Base-by-base conservation (phyloP, 2,113 vertebrate genomes). In the Myrmecobius fasciatus region DNA sequence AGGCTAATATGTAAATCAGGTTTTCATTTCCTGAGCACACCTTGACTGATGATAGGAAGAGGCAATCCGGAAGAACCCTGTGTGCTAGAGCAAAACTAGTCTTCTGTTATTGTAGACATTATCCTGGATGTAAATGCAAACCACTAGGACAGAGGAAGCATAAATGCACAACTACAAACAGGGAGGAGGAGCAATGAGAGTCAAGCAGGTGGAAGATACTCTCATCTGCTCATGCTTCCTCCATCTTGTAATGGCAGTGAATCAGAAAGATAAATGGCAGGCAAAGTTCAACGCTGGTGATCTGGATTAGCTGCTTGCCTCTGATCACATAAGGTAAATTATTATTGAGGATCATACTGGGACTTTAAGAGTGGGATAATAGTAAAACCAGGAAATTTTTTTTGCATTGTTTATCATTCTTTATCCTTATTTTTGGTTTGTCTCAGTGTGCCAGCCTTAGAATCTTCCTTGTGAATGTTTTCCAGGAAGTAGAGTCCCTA, bases 81-180 rank as follows among this genome's bases (percentile, higher is more conserved):
- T 95, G 91, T 95, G n/a, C 93, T 52, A 94, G 90, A 14, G 51
- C 53, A 92, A 93, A 54, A 89, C 75, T 43, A 96, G 93, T 53
- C 11, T 53, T 94, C 67, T 83, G 67, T 83, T n/a, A 83, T 24
- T n/a, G 24, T n/a, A 83, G 67, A 83, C 67, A 83, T 20, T n/a
- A 43, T n/a, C 67, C 67, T 83, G 67, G 67, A 43, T 43, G 67
- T n/a, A 83, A 43, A 83, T 8, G 17, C 6, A 83, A 43, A 83
- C 2, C 5, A 24, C 36, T 43, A 43, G 67, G n/a, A 43, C 24
- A n/a, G 20, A 43, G 67, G n/a, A 24, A 83, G n/a, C 67, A 83
- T 8, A n/a, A 83, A 83, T 43, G 67, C 36, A 83, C n/a, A 43
- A 83, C 36, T 43, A 43, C 20, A 43, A 43, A 8, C n/a, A 8